Evolutionary conservation across 2,888 invertebrate genomes (phyloP).

Genomic region (Caenorhabditis virilis): DNA sequence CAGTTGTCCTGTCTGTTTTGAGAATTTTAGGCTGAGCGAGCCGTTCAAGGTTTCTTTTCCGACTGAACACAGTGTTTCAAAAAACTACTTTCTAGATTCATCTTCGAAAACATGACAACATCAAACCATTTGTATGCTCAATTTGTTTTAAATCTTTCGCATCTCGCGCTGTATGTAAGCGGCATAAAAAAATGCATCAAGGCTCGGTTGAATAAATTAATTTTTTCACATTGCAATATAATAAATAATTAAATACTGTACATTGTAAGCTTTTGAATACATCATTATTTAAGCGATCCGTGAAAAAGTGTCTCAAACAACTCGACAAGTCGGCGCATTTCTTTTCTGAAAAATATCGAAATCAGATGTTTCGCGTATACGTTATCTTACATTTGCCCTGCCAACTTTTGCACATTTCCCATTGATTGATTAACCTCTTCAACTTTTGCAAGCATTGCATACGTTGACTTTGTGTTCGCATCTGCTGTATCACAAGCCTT

Average conservation of each 20-base stretch:
- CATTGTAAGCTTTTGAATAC: neutral
- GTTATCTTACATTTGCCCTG: constrained; percentile 55
- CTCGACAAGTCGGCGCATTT: constrained; percentile 62
- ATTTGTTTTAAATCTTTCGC: constrained; percentile 34
- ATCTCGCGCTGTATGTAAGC: constrained; percentile 33
- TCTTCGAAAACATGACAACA: constrained; percentile 31
- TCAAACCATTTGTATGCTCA: constrained; percentile 41
- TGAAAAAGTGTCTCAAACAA: constrained; percentile 56
- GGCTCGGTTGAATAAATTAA: neutral
- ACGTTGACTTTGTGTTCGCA: constrained; percentile 58
- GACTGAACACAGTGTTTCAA: neutral
- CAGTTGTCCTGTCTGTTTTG: constrained; percentile 29
- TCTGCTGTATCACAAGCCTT: constrained; percentile 64
- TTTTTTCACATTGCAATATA: neutral
- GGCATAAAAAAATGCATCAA: constrained; percentile 12
- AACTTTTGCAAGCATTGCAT: constrained; percentile 66
- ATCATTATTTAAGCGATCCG: constrained; percentile 36
- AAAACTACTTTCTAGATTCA: constrained; percentile 10
- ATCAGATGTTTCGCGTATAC: neutral
- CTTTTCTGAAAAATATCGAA: constrained; percentile 48
- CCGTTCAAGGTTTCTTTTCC: constrained; percentile 34
- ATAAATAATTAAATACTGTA: neutral
- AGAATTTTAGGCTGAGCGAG: constrained; percentile 36
- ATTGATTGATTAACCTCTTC: constrained; percentile 64
- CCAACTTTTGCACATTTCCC: constrained; percentile 53